phyloP scores from a whole-genome alignment of 2,888 invertebrate species.

The Phalera bucephala region DNA sequence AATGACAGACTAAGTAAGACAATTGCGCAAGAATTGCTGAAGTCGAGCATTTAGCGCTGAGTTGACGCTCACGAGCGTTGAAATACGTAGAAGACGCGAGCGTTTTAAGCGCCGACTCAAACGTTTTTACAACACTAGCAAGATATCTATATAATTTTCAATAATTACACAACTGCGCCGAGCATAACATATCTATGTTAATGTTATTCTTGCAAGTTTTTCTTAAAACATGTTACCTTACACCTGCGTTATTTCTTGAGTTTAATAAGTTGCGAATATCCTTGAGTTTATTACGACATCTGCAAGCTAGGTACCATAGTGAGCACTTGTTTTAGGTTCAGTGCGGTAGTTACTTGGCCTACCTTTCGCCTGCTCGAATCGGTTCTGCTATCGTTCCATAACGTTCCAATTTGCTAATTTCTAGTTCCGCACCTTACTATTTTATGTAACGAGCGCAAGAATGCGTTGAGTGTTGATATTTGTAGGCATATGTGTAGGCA shows the following conservation, averaged over 20 bases:
- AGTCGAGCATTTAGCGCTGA: no score
- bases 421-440: constrained; percentile 45
- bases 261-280: background rate
- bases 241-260: background rate
- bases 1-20: no score
- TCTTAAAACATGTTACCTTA: background rate
- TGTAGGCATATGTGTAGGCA: background rate
- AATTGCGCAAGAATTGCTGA: no score
- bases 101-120: no score
- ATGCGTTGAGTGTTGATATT: constrained; percentile 8
- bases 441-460: constrained; percentile 37
- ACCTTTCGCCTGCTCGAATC: constrained; percentile 19
- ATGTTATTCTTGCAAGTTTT: background rate
- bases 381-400: constrained; percentile 45
- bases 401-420: constrained; percentile 64
- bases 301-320: background rate
- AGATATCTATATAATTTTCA: no score
- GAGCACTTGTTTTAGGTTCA: background rate
- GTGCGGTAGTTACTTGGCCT: constrained; percentile 3
- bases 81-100: no score
- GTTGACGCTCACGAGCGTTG: no score
- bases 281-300: constrained; percentile 1
- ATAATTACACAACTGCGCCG: no score
- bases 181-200: background rate
- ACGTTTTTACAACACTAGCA: no score